A percentile compares a stretch with the other conserved stretches of the same genome.
Conservation (phyloP, 2,888 invertebrate species). For the Synanthedon formicaeformis region DNA sequence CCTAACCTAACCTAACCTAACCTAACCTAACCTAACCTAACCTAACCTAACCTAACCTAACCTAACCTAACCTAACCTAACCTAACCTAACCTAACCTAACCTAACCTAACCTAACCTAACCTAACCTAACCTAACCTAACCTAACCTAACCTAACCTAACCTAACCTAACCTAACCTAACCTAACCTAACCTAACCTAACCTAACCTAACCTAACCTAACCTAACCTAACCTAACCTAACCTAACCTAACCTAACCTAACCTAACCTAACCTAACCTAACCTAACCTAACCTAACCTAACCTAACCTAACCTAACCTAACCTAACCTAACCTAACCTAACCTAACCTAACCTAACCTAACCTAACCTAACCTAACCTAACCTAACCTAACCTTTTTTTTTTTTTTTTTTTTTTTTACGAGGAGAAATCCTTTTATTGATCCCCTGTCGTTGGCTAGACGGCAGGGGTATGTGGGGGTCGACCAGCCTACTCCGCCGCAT, state of each 20-base stretch:
- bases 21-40: conserved; percentile 3
- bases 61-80: conserved; percentile 6
- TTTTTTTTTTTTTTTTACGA: too few species aligned
- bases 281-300: conserved; percentile 1
- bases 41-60: conserved; percentile 3
- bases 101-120: conserved; percentile 1
- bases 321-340: conserved; percentile 1
- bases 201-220: conserved; percentile 1
- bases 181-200: conserved; percentile 1
- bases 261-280: conserved; percentile 1
- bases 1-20: too few species aligned
- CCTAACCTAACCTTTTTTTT: too few species aligned
- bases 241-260: conserved; percentile 1
- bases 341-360: conserved; percentile 1
- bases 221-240: conserved; percentile 1
- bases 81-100: conserved; percentile 7
- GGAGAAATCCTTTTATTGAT: too few species aligned
- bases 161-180: conserved; percentile 1
- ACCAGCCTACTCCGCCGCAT: too few species aligned
- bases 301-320: conserved; percentile 1
- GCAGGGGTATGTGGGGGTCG: too few species aligned
- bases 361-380: conserved; percentile 1
- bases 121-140: conserved; percentile 1
- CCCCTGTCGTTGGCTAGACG: too few species aligned
- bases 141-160: conserved; percentile 1